Evolutionary conservation across 30 jellyfish, hydroid and myxozoan species (phyloP), one percentile per base, ranked within the genome.

Genomic region (Euphysa ruthae): DNA sequence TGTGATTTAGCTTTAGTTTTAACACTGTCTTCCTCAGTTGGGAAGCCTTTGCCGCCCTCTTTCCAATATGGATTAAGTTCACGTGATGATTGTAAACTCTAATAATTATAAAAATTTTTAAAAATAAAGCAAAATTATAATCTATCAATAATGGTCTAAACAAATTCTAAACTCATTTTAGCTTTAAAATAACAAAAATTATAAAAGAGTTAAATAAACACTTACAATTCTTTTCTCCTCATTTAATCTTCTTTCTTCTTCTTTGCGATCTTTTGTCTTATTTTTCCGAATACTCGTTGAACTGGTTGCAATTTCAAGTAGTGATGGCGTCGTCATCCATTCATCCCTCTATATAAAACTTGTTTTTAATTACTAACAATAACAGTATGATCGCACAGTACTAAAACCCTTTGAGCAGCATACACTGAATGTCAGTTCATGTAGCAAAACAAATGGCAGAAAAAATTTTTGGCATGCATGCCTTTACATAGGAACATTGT

Each of bases 41-140:
- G 97, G 22, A 88, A 63, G 32, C 97, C 97, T 51, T 75, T 35
- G 14, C 97, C 97, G 16, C 97, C 97, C 51, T 74, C 66, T 64
- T 75, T 80, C 97, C 94, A 88, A 29, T 43, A 77, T 60, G 97
- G 97, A 58, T 88, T 88, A 55, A 88, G 42, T 56, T 88, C 97
- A 2, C 91, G 55, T 13, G 78, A 58, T 21, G 33, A 44, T 20
- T 71, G 23, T 38, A 38, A 38, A n/a, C 52, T 8, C 52, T 38
- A 38, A 38, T 8, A 38, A 38, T 38, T 8, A 12, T 8, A 38
- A 12, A 8, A 38, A 38, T 38, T 38, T 38, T 8, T 38, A 8
- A 38, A 38, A 8, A 38, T 8, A 8, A 38, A 38, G 12, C n/a
- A 38, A 12, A 38, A 38, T 38, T 8, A 38, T 38, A 38, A 38